Evolutionary conservation across 2,113 vertebrate species (phyloP).

Genomic region (Chaetodon trifascialis): DNA sequence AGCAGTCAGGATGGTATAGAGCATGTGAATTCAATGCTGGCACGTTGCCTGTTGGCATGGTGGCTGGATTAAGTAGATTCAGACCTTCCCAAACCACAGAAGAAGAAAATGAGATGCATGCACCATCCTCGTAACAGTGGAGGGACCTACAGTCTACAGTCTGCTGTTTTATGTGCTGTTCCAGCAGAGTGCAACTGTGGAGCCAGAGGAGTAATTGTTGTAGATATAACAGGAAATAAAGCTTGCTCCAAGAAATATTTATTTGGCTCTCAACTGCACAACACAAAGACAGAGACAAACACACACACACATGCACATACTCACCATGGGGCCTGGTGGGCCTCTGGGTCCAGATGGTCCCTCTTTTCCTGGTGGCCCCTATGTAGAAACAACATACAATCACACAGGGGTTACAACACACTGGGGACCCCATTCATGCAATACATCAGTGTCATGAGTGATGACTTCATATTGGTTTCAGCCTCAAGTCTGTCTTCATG

Average conservation of each 20-base stretch:
- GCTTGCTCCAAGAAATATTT: conserved; percentile 38
- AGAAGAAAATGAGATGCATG: conserved; percentile 66
- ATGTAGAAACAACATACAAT: conserved; percentile 74
- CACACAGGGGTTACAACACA: conserved; percentile 66
- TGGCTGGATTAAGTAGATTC: conserved; percentile 68
- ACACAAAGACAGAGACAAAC: conserved; percentile 21
- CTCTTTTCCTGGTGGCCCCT: conserved; percentile 98
- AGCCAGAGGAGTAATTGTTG: conserved; percentile 60
- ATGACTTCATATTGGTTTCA: conserved; percentile 37
- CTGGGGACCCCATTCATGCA: conserved; percentile 51
- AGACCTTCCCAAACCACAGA: conserved; percentile 64
- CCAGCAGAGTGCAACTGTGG: conserved; percentile 54
- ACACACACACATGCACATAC: conserved; percentile 59
- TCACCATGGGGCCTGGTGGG: conserved; percentile 93
- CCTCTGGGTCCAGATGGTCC: conserved; percentile 95
- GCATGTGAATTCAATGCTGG: conserved; percentile 56
- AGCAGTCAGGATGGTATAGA: conserved; percentile 55
- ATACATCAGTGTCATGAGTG: conserved; percentile 69
- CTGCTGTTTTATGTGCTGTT: conserved; percentile 50
- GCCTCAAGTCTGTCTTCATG: conserved; percentile 30
- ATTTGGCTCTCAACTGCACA: conserved; percentile 40
- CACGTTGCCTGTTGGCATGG: conserved; percentile 59
- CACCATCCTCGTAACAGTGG: conserved; percentile 40
- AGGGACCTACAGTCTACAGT: conserved; percentile 33
- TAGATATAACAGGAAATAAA: conserved; percentile 60